These are phyloP conservation scores for Tretioscincus oriximinensis DNA, from an alignment of 2,113 vertebrate species.

Conservation along the genomic window DNA sequence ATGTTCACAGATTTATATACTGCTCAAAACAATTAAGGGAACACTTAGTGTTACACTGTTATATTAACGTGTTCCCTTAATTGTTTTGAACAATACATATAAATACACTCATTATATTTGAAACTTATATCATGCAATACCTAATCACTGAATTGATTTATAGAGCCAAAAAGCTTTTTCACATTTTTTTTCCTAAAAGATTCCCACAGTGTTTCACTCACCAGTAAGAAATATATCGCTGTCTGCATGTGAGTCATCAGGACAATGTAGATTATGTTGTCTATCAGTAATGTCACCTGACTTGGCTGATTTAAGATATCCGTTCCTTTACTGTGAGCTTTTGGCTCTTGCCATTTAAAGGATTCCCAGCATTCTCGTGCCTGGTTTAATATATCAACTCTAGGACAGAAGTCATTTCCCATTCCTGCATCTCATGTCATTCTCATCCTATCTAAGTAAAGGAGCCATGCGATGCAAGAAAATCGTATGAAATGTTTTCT, in stretches of 20 bases:
- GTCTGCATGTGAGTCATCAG: background rate
- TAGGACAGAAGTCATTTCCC: background rate
- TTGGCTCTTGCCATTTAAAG: background rate
- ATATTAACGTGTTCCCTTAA: no score
- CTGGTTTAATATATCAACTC: background rate
- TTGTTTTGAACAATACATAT: no score
- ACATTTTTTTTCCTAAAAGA: constrained; percentile 16
- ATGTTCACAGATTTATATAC: background rate
- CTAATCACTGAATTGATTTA: background rate
- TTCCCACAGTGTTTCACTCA: background rate
- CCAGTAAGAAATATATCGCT: background rate
- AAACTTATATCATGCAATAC: background rate
- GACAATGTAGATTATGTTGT: background rate
- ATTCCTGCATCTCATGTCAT: background rate
- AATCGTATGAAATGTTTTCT: no score
- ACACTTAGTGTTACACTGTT: no score
- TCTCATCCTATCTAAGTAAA: background rate
- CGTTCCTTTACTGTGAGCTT: constrained; percentile 5
- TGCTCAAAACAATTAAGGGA: no score
- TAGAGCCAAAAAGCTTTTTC: background rate
- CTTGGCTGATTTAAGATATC: background rate
- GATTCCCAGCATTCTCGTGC: constrained; percentile 8
- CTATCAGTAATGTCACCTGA: background rate
- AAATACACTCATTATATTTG: background rate
- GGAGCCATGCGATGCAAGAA: background rate